These are phyloP conservation scores for Paraescarpia echinospica DNA, from an alignment of 1,140 invertebrate genomes.

Conservation along the genomic window DNA sequence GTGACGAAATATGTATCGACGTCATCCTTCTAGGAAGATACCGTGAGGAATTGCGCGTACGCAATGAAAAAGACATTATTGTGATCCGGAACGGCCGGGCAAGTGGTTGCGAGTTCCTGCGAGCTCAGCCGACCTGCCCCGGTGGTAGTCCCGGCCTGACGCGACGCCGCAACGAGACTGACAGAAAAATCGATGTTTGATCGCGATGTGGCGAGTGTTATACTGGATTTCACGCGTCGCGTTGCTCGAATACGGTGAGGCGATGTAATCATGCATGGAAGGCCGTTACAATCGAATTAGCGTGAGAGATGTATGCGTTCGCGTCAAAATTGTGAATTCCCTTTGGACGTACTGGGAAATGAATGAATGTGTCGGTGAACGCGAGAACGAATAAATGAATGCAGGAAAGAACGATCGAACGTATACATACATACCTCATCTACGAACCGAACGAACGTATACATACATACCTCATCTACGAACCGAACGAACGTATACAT, in stretches of 20 bases:
- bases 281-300: neutral
- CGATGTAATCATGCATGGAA: neutral
- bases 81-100: neutral
- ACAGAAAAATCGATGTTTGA: conserved; percentile 1
- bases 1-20: neutral
- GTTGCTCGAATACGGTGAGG: neutral
- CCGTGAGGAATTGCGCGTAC: neutral
- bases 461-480: too few species aligned
- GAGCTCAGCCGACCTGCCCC: neutral
- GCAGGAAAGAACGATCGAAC: neutral
- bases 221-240: neutral
- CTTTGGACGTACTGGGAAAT: neutral
- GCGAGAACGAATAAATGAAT: neutral
- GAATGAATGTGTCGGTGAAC: neutral
- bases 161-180: neutral
- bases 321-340: neutral
- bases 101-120: neutral
- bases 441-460: too few species aligned
- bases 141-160: too few species aligned
- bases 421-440: too few species aligned
- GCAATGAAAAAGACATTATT: neutral
- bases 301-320: neutral
- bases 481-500: too few species aligned
- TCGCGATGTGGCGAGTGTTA: neutral
- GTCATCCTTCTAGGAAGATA: neutral